These are phyloP conservation scores for Paragorgia papillata DNA, from an alignment of 92 coral and sea anemone species.

Conservation along the genomic window DNA sequence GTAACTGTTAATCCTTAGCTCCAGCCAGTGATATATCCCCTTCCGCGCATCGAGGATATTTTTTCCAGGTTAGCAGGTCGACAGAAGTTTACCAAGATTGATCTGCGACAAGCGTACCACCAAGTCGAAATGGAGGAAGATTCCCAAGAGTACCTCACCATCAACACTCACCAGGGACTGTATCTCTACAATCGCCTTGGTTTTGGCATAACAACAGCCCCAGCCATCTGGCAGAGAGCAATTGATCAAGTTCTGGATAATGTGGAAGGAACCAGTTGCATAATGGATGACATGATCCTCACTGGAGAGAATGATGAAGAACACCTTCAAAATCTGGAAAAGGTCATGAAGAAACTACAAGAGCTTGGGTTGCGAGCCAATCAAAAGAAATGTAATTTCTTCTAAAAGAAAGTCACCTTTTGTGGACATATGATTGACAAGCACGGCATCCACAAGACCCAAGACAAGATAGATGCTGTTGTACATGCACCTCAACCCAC, in stretches of 20 bases:
- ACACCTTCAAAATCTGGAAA: constrained; percentile 44
- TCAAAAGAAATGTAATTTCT: constrained; percentile 3
- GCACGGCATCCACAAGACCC: constrained; percentile 45
- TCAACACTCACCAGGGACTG: too few relatives aligned
- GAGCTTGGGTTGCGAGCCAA: too few relatives aligned
- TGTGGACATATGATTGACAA: constrained; percentile 36
- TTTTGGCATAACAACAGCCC: too few relatives aligned
- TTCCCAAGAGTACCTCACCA: too few relatives aligned
- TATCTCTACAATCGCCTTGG: too few relatives aligned
- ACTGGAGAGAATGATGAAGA: constrained; percentile 48
- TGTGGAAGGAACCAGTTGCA: constrained; percentile 47
- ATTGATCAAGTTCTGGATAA: constrained; percentile 48
- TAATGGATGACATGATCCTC: constrained; percentile 52
- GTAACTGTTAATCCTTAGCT: constrained; percentile 38
- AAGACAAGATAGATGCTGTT: constrained; percentile 47
- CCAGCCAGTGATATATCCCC: constrained; percentile 56
- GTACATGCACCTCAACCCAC: constrained; percentile 52
- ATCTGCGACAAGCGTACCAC: constrained; percentile 1
- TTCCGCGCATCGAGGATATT: too few relatives aligned
- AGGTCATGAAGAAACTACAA: too few relatives aligned
- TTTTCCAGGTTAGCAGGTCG: too few relatives aligned
- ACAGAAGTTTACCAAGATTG: constrained; percentile 44
- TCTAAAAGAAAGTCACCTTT: constrained; percentile 19
- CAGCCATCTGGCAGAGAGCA: constrained; percentile 51
- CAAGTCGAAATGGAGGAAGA: too few relatives aligned